Conservation (phyloP, 2,113 vertebrate genomes). For the Proterorhinus semilunaris region DNA sequence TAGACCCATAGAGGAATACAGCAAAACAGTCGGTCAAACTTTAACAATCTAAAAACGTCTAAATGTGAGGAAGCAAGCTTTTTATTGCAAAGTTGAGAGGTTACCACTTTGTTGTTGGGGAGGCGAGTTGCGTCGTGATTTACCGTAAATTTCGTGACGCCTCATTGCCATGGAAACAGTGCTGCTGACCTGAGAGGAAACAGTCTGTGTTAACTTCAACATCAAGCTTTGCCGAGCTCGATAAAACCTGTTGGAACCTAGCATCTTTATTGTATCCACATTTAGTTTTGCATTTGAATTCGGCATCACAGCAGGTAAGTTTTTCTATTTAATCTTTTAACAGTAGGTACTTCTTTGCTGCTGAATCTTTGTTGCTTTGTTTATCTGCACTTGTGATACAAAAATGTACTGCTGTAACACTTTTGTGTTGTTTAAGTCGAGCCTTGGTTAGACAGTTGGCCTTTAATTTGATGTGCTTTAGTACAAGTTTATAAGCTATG, state of each 20-base stretch:
- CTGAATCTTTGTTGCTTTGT: no score
- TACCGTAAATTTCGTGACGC: slow-evolving; percentile 75
- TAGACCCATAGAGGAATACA: neutral
- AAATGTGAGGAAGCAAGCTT: no score
- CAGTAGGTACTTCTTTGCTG: neutral
- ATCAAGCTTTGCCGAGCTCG: slow-evolving; percentile 56
- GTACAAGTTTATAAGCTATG: no score
- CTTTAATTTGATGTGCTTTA: no score
- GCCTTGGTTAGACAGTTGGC: no score
- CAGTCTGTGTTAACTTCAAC: slow-evolving; percentile 64
- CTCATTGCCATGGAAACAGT: slow-evolving; percentile 78
- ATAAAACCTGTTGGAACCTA: slow-evolving; percentile 61
- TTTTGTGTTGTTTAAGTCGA: no score
- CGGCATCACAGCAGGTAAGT: slow-evolving; percentile 52
- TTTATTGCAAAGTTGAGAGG: slow-evolving; percentile 28
- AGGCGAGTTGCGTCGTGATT: slow-evolving; percentile 60
- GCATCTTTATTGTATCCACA: neutral
- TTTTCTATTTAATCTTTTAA: slow-evolving; percentile 8
- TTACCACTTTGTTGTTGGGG: slow-evolving; percentile 23
- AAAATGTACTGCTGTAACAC: no score
- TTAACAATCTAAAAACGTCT: slow-evolving; percentile 27
- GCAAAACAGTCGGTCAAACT: slow-evolving; percentile 37
- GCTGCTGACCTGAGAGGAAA: slow-evolving; percentile 64
- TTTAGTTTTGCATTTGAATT: slow-evolving; percentile 35
- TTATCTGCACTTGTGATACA: no score